A percentile compares a stretch with the other conserved stretches of the same genome.
Evolutionary conservation across 2,888 invertebrate genomes (phyloP).

Genomic region (Lottia gigantea): DNA sequence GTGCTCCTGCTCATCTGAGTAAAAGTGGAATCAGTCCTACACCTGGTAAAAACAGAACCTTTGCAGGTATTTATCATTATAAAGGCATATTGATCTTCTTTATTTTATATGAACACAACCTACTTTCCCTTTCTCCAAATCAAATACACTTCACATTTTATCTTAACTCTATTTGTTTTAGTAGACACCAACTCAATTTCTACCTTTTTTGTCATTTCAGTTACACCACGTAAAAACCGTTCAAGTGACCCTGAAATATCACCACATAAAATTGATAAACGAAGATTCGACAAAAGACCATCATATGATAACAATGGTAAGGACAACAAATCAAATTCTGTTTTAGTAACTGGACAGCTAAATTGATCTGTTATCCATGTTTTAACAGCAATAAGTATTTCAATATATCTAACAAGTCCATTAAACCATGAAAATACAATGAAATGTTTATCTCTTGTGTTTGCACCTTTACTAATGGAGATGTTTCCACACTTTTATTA

Average conservation of each 20-base stretch:
- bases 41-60: constrained; percentile 36
- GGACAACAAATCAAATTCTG: constrained; percentile 47
- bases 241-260: constrained; percentile 31
- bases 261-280: constrained; percentile 34
- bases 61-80: constrained; percentile 31
- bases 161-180: no score
- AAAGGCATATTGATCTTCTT: not conserved
- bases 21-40: constrained; percentile 41
- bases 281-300: constrained; percentile 53
- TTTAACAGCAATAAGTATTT: no score
- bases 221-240: constrained; percentile 23
- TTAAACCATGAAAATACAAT: no score
- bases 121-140: no score
- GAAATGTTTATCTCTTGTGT: no score
- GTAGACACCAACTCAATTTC: no score
- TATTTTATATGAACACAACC: not conserved
- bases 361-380: no score
- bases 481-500: no score
- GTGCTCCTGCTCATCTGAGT: constrained; percentile 46
- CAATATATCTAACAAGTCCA: no score
- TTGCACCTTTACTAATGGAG: no score
- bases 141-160: no score
- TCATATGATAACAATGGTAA: constrained; percentile 83
- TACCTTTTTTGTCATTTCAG: constrained; percentile 12
- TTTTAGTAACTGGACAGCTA: no score